These are phyloP conservation scores for Diabrotica virgifera DNA, from an alignment of 1,140 invertebrate genomes.

Conservation along the genomic window DNA sequence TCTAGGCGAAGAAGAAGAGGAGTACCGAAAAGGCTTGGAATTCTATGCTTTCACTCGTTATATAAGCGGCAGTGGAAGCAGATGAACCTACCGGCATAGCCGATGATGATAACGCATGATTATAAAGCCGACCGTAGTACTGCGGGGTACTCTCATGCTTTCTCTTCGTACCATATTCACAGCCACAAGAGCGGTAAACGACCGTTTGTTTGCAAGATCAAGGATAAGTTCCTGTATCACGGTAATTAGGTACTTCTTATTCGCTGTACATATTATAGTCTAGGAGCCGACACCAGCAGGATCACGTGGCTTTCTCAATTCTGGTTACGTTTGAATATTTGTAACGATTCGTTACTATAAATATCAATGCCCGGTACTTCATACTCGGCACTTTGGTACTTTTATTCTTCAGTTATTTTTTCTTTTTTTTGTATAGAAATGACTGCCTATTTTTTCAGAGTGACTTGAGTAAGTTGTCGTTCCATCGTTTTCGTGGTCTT, in stretches of 20 bases:
- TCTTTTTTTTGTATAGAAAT: no score
- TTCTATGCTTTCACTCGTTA: slow-evolving; percentile 1
- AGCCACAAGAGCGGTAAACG: not conserved
- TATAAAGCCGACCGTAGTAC: not conserved
- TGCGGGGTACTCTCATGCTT: not conserved
- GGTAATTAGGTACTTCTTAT: not conserved
- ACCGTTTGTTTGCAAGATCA: not conserved
- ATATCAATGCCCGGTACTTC: no score
- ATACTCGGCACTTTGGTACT: no score
- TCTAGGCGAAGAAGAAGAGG: not conserved
- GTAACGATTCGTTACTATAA: no score
- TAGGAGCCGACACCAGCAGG: no score
- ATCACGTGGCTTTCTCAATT: no score
- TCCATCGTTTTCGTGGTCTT: no score
- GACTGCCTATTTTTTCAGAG: no score
- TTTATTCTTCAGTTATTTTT: no score
- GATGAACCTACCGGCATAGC: not conserved
- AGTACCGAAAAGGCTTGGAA: not conserved
- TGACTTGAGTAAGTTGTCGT: no score
- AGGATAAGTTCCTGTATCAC: slow-evolving; percentile 1
- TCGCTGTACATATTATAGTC: no score
- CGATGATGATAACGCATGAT: not conserved
- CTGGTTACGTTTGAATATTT: no score
- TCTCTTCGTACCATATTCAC: slow-evolving; percentile 2
- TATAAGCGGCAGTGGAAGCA: not conserved